Percentiles rank a stretch among this genome's conserved stretches.
Evolutionary conservation across 2,797 vertebrate species (phyloP).

Genomic region (Acanthopagrus latus): DNA sequence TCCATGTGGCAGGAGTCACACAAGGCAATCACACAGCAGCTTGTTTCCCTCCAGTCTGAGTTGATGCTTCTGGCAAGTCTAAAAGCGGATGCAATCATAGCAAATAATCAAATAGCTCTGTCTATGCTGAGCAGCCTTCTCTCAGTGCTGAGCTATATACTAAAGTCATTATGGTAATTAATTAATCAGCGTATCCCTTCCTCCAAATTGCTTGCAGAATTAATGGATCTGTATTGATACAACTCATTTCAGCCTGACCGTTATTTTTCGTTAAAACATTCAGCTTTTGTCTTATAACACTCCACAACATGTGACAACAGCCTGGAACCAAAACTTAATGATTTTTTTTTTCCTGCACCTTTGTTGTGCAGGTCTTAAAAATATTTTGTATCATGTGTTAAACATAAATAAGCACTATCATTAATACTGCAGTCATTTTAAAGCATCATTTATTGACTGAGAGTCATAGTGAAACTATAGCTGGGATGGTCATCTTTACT

Average conservation of each 20-base stretch:
- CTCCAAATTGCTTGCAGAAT: constrained; percentile 4
- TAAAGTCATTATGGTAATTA: constrained; percentile 37
- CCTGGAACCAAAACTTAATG: constrained; percentile 1
- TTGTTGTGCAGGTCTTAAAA: not conserved
- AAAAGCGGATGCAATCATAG: constrained; percentile 47
- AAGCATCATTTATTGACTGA: too few species aligned
- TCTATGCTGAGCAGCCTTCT: constrained; percentile 25
- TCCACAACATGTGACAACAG: constrained; percentile 2
- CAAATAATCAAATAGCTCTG: constrained; percentile 28
- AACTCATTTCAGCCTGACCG: constrained; percentile 1
- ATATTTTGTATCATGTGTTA: not conserved
- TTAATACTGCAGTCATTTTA: not conserved
- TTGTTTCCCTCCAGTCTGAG: constrained; percentile 22
- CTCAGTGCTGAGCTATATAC: constrained; percentile 21
- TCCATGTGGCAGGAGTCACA: constrained; percentile 43
- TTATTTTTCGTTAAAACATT: constrained; percentile 15
- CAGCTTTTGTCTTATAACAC: not conserved
- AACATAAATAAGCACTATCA: not conserved
- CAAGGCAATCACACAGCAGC: constrained; percentile 43
- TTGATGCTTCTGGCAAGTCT: constrained; percentile 32
- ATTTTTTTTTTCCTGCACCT: not conserved
- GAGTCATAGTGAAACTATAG: not conserved
- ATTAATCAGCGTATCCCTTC: constrained; percentile 31
- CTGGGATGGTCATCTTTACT: not conserved
- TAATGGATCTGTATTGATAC: constrained; percentile 9